phyloP scores from a whole-genome alignment of 1,140 invertebrate species.

The Drosophila sechellia region DNA sequence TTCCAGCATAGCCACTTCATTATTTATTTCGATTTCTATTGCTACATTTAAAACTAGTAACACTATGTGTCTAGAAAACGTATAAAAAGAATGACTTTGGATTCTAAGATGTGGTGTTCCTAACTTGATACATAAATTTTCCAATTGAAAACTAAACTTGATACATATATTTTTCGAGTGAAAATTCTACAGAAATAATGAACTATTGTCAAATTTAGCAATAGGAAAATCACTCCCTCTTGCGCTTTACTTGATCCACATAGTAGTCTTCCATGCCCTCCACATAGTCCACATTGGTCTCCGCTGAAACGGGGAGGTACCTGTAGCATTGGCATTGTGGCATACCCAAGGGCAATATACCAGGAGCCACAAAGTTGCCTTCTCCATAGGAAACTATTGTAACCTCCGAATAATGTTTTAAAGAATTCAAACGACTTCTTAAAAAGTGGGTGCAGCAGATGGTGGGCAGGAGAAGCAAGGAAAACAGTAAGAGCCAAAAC shows the following conservation, averaged over 20 bases:
- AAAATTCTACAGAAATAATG: not conserved
- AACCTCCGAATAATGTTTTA: not conserved
- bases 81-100: slow-evolving; percentile 12
- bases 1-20: slow-evolving; percentile 11
- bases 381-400: not conserved
- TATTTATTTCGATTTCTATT: slow-evolving; percentile 2
- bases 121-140: not conserved
- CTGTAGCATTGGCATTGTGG: not conserved
- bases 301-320: slow-evolving; percentile 11
- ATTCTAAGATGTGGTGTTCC: not conserved
- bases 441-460: slow-evolving; percentile 19
- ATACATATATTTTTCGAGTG: not conserved
- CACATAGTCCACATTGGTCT: slow-evolving; percentile 10
- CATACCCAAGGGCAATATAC: not conserved
- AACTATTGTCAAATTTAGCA: too few relatives aligned
- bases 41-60: not conserved
- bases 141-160: not conserved
- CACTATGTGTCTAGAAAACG: slow-evolving; percentile 1
- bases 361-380: slow-evolving; percentile 10
- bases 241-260: slow-evolving; percentile 3
- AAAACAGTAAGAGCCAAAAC: slow-evolving; percentile 22
- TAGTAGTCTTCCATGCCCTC: not conserved
- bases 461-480: slow-evolving; percentile 29
- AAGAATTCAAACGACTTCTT: not conserved
- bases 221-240: not conserved